Evolutionary conservation across 2,113 vertebrate species (phyloP).

Genomic region (Suncus etruscus): DNA sequence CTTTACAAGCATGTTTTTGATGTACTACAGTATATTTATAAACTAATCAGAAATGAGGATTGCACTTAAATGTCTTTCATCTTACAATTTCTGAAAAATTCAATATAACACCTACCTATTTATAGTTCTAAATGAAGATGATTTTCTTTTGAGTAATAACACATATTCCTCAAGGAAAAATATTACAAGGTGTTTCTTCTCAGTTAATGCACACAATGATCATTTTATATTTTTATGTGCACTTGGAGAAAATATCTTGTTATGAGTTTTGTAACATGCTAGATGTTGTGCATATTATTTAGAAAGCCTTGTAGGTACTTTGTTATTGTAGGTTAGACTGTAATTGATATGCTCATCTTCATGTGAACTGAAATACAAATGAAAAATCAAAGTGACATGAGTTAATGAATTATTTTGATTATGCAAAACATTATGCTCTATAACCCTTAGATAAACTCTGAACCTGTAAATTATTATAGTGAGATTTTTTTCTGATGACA

Average conservation of each 20-base stretch:
- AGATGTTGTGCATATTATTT: not conserved
- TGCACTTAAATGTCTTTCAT: not conserved
- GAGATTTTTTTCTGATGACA: slow-evolving; percentile 58
- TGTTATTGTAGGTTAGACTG: slow-evolving; percentile 26
- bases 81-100: not conserved
- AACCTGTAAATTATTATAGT: slow-evolving; percentile 63
- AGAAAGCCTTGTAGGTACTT: slow-evolving; percentile 12
- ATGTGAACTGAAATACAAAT: slow-evolving; percentile 64
- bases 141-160: slow-evolving; percentile 76
- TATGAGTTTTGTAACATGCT: not conserved
- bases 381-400: slow-evolving; percentile 40
- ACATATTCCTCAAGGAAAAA: slow-evolving; percentile 81
- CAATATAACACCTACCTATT: slow-evolving; percentile 25
- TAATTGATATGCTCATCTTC: slow-evolving; percentile 35
- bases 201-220: slow-evolving; percentile 82
- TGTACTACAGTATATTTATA: not conserved
- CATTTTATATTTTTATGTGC: not conserved
- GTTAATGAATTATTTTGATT: slow-evolving; percentile 54
- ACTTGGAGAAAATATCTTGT: slow-evolving; percentile 30
- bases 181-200: slow-evolving; percentile 79
- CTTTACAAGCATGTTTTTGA: slow-evolving; percentile 26
- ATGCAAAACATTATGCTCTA: slow-evolving; percentile 43
- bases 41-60: not conserved
- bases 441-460: slow-evolving; percentile 50
- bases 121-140: slow-evolving; percentile 82